Percentiles rank a stretch among this genome's conserved stretches.
Conservation (phyloP, 1,140 invertebrate genomes). For the Telenomus remus region DNA sequence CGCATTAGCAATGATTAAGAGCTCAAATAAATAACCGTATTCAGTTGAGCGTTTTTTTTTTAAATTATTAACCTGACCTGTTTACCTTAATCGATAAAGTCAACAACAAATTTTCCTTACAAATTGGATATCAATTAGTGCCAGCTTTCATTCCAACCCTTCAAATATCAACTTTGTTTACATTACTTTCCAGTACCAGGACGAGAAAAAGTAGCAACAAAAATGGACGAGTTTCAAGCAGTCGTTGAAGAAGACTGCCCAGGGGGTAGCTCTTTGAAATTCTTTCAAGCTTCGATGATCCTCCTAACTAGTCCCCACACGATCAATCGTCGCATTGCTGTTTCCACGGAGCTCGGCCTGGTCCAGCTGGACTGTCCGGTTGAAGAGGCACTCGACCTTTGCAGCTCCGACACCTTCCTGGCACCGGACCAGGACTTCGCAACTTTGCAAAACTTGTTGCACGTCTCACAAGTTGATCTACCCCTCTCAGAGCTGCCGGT, state of each 20-base stretch:
- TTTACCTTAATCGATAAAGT: no score
- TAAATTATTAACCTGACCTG: no score
- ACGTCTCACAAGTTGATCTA: constrained; percentile 1
- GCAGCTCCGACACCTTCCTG: constrained; percentile 29
- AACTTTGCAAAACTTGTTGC: constrained; percentile 40
- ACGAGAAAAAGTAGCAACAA: constrained; percentile 12
- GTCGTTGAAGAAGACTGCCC: constrained; percentile 45
- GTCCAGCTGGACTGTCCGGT: constrained; percentile 44
- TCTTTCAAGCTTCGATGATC: constrained; percentile 67
- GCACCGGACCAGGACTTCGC: constrained; percentile 7
- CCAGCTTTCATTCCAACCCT: no score
- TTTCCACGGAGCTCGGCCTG: constrained; percentile 58
- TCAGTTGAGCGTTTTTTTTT: no score
- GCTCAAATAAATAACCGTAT: background rate
- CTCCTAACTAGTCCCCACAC: constrained; percentile 69
- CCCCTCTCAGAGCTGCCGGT: constrained; percentile 3
- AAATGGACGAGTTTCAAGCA: constrained; percentile 50
- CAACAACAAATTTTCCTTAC: no score
- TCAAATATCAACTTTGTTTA: no score
- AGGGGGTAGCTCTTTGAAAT: constrained; percentile 47
- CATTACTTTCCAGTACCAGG: constrained; percentile 43
- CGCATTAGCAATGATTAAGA: background rate
- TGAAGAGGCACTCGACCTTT: constrained; percentile 16
- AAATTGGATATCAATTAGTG: no score
- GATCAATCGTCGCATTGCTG: constrained; percentile 70